Evolutionary conservation across 2,888 invertebrate species (phyloP), one percentile per base, ranked within the genome.

Genomic region (Bruchidius siliquastri): DNA sequence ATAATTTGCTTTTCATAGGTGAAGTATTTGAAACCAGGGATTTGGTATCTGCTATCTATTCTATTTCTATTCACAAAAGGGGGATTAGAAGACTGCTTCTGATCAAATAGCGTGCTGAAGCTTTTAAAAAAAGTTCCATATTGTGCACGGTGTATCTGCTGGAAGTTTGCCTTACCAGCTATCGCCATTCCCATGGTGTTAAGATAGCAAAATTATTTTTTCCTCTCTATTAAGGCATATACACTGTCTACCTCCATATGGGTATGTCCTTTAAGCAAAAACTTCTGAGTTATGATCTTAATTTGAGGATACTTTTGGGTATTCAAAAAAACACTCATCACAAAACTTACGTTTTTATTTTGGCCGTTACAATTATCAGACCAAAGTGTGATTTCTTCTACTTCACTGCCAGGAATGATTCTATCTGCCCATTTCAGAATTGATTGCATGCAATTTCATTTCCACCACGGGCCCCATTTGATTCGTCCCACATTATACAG

Each of bases 131-230:
- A 21, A 72, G 72, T 72, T 70, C 72, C 72, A 72, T 72, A 22
- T 72, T 72, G 69, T 70, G 69, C 22, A 72, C 72, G 66, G 69
- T 69, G 22, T 72, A 70, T 69, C 69, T 72, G 30, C 20, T 72
- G 30, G 70, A 72, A 30, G 70, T 72, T 22, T 72, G 72, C 30
- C 72, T 69, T 67, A 73, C 73, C 26, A 73, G 26, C 70, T 73
- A 70, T 70, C 70, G 73, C 71, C 71, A 73, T n/a, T 71, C 68
- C 73, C 71, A 71, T 66, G 71, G 68, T 10, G 32, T 73, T 26
- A 73, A 68, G 20, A 73, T 71, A n/a, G 73, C 32, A 67, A 73
- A 67, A 22, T 71, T 73, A 22, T 73, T 22, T 21, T 8, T 72
- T 72, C 21, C 72, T 10, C 69, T 72, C 72, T 32, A 72, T 72